Base-by-base conservation (phyloP, 1,140 invertebrate genomes). In the Schlechtendalia chinensis region DNA sequence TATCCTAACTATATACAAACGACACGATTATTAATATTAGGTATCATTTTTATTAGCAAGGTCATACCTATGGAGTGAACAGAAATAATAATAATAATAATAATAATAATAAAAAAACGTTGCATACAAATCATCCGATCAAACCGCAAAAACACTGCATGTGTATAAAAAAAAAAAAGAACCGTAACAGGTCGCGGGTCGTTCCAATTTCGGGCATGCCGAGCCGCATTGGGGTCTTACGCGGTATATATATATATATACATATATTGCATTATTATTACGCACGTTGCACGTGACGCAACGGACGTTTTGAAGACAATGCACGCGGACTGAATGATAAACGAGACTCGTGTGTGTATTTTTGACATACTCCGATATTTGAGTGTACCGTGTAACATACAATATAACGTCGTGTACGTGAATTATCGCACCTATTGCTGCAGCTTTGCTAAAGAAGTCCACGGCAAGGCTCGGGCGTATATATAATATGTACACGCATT, bases 71-170 rank as follows among this genome's bases (percentile, higher is more conserved):
- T 59, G 39, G 22, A 59, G 53, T 17, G 32, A 56, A n/a, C n/a
- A 39, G 32, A 39, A 39, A 8, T 39, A 39, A 54, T n/a, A n/a
- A n/a, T n/a, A n/a, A n/a, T n/a, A n/a, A n/a, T n/a, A n/a, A n/a
- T n/a, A n/a, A n/a, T n/a, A n/a, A n/a, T n/a, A n/a, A n/a, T n/a
- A 22, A 50, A 12, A 50, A 54, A 16, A 59, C 14, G 24, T 22
- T 59, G 54, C 29, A 29, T 77, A 77, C 32, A 77, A 77, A 77
- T 59, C 72, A 45, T 77, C 72, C n/a, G 72, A 77, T 77, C 45
- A 77, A 77, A 77, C 72, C 72, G 19, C 72, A 77, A 32, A 39
- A 54, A 74, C n/a, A 69, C 67, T 24, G 12, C 14, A 45, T 17
- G 6, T 29, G 11, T 29, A 10, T 1, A 22, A 22, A 67, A 19